Base-by-base conservation (phyloP, 2,797 vertebrate species). In the Basileuterus tristriatus region DNA sequence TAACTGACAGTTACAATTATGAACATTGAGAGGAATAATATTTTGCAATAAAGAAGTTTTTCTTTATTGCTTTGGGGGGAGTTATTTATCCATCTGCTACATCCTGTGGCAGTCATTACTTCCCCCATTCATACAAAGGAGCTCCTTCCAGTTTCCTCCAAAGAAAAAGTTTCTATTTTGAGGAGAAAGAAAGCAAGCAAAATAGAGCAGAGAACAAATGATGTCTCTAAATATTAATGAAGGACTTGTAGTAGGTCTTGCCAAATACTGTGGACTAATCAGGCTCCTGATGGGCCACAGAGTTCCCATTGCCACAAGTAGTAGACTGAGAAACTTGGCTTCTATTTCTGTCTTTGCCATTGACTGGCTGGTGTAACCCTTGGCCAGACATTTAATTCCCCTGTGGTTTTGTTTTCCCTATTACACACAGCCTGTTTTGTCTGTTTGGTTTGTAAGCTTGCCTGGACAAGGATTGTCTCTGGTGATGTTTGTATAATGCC, bases 401-500 rank as follows among this genome's bases (percentile, higher is more conserved):
- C 43, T 87, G 87, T 67, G 27, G 21, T 83, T 94, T 91, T 93
- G 88, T 96, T 91, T 96, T 83, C 76, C 47, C 50, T 92, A 2
- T 91, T 88, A 72, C 69, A 63, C 52, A 27, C 41, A 81, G 87
- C 63, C 77, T 59, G 91, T 86, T 76, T 78, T 79, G 67, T 69
- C 83, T 88, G 63, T 67, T 97, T 90, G 83, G 89, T 84, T 86
- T 84, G 76, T 91, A 85, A 93, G 82, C 63, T 63, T 83, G 91
- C 37, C 76, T 92, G 76, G 76, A 86, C 92, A 92, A 59, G 72
- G 62, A 41, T 59, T 83, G 76, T 88, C 46, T 67, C 46, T 63
- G 30, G 37, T 44, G 67, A 34, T 72, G 37, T 58, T 89, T 85
- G 59, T 49, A 27, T 55, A 65, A 44, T 84, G 89, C 82, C 70